Evolutionary conservation across 1,140 invertebrate species (phyloP).

Genomic region (Micrasema minimum): DNA sequence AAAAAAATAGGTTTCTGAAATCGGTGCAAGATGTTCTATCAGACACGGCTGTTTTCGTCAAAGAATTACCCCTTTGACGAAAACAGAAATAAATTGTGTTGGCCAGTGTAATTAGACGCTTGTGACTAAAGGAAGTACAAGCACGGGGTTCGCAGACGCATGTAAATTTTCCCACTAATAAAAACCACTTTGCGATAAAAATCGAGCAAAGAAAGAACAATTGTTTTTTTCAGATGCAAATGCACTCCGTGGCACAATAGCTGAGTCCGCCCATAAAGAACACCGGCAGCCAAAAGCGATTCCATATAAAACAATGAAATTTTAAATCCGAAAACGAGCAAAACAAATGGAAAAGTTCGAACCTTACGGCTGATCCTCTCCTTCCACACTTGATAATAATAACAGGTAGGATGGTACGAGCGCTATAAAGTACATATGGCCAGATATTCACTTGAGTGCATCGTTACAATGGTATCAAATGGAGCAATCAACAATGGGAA

Average conservation of each 20-base stretch:
- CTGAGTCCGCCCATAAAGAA: conserved; percentile 38
- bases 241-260: conserved; percentile 37
- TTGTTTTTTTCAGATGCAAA: conserved; percentile 22
- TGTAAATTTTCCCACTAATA: conserved; percentile 17
- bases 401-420: conserved; percentile 10
- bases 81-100: no score
- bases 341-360: conserved; percentile 29
- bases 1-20: no score
- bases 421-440: conserved; percentile 2
- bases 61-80: no score
- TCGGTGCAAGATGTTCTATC: no score
- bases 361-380: conserved; percentile 44
- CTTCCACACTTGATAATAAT: conserved; percentile 40
- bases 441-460: conserved; percentile 50
- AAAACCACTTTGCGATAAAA: conserved; percentile 25
- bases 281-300: conserved; percentile 41
- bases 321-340: conserved; percentile 35
- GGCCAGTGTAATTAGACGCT: no score
- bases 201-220: conserved; percentile 30
- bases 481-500: conserved; percentile 46
- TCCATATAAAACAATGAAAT: conserved; percentile 48
- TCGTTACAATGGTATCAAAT: conserved; percentile 49
- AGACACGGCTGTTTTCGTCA: no score
- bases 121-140: neutral
- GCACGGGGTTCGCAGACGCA: neutral